Evolutionary conservation across 35 echinoderm and acorn worm genomes (phyloP).

Genomic region (Stichopus chloronotus): DNA sequence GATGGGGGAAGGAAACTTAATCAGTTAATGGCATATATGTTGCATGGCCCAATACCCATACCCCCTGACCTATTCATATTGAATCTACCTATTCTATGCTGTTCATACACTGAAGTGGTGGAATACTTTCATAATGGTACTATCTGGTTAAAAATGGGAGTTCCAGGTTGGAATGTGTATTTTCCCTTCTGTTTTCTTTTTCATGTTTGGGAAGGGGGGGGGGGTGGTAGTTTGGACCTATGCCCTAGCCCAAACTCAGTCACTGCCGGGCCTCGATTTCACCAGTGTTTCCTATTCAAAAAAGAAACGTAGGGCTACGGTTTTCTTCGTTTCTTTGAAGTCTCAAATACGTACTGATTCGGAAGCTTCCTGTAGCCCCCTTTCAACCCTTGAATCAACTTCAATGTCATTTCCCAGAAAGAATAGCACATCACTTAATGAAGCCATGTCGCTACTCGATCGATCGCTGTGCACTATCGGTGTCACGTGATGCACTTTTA

Average conservation of each 20-base stretch:
- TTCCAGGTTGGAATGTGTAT: background rate
- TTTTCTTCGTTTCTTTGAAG: background rate
- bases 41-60: conserved; percentile 13
- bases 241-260: background rate
- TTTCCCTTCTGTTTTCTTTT: background rate
- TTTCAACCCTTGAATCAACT: no score
- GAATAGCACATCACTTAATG: no score
- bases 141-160: background rate
- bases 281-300: background rate
- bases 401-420: no score
- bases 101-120: background rate
- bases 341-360: background rate
- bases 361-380: background rate
- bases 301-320: background rate
- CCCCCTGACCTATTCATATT: background rate
- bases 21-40: conserved; percentile 18
- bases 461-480: no score
- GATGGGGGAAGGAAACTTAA: conserved; percentile 3
- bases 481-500: no score
- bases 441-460: no score
- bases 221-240: background rate
- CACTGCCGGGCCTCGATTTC: background rate
- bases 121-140: conserved; percentile 6
- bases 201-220: background rate
- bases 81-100: conserved; percentile 10